Base-by-base conservation (phyloP, 2,888 invertebrate genomes). In the Rhamnusium bicolor region DNA sequence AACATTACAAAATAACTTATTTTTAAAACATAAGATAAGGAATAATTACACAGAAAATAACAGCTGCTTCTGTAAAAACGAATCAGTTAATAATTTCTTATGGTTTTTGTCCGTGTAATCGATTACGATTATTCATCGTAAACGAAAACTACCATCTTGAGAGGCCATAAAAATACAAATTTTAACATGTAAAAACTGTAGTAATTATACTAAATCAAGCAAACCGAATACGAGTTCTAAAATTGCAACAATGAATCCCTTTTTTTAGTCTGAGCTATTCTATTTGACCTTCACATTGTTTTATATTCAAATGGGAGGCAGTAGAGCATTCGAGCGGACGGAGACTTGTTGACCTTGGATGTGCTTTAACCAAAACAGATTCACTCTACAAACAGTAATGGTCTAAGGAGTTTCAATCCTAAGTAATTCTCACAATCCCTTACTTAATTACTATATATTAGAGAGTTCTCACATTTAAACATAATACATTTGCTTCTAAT, bases 301-400 rank as follows among this genome's bases (percentile, higher is more conserved):
- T 78, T 80, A 74, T 73, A 74, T 76, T 79, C 71, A 76, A 79
- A 81, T 80, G 73, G 76, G 77, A 82, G 83, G 81, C 83, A 83
- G 80, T 82, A 72, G 82, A 82, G 81, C 82, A 82, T 80, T 80
- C 77, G 79, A 80, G 75, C 79, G 71, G 27, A 69, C 56, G 18
- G 69, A 80, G 81, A 81, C 80, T 78, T 69, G 82, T 49, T 76
- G 80, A 70, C 82, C 82, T 83, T 83, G 82, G 73, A 72, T 74
- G 62, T 67, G 69, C 72, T 62, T 54, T 65, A 69, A 76, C 76
- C 75, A 69, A 77, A 77, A 73, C 72, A 72, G 74, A 77, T 65
- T 65, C 74, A 62, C 72, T 69, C 46, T 21, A 66, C 62, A 51
- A 56, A 29, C 66, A 40, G 58, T 61, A 63, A 58, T 61, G 69